These are phyloP conservation scores for Leontocebus nigricollis DNA, from an alignment of 2,797 vertebrate genomes.

Conservation along the genomic window DNA sequence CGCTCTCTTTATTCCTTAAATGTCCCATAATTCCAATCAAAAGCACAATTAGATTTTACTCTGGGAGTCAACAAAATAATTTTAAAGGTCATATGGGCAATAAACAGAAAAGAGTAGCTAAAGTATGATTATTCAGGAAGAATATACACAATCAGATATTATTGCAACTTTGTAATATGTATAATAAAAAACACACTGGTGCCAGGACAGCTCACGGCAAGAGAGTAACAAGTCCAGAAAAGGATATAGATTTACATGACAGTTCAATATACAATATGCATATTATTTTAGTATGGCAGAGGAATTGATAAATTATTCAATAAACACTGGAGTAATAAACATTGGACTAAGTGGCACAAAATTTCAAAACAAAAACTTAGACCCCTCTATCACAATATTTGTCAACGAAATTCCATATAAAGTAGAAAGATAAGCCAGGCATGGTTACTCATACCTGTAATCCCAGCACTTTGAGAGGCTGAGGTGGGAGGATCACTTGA, in stretches of 20 bases:
- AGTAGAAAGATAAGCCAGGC: neutral
- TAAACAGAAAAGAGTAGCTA: neutral
- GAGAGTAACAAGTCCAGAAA: conserved; percentile 2
- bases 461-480: neutral
- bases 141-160: neutral
- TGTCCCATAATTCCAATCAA: conserved; percentile 18
- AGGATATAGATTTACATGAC: neutral
- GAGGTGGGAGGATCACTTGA: neutral
- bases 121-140: neutral
- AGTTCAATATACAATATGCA: neutral
- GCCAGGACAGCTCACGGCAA: neutral
- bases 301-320: neutral
- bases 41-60: neutral
- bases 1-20: neutral
- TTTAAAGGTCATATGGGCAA: conserved; percentile 38
- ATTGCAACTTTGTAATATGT: neutral
- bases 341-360: neutral
- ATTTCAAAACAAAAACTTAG: neutral
- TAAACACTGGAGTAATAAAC: conserved; percentile 33
- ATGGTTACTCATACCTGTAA: neutral
- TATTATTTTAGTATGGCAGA: neutral
- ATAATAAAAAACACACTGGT: conserved; percentile 11
- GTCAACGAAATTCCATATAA: neutral
- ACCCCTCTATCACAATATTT: neutral
- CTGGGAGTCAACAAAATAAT: neutral